Conservation (phyloP, 1,140 invertebrate genomes). For the Acromyrmex charruanus region DNA sequence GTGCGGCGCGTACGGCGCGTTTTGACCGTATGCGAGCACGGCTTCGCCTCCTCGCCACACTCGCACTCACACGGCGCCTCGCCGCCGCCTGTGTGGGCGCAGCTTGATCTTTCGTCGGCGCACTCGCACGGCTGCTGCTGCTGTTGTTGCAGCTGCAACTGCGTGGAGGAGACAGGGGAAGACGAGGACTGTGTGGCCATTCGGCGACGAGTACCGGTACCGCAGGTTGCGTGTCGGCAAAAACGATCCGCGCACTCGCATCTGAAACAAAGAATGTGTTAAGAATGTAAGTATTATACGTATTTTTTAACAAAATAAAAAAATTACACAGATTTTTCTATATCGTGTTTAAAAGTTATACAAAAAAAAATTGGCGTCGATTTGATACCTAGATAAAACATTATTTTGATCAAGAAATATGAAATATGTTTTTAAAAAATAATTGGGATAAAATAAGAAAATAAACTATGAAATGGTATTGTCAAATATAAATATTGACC, state of each 20-base stretch:
- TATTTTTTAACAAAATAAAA: too few relatives aligned
- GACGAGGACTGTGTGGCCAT: constrained; percentile 60
- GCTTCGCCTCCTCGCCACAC: constrained; percentile 78
- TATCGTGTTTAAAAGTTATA: too few relatives aligned
- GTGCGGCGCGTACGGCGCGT: constrained; percentile 76
- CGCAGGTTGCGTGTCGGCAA: constrained; percentile 75
- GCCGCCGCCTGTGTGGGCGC: constrained; percentile 72
- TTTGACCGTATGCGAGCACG: constrained; percentile 82
- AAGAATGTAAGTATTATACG: neutral
- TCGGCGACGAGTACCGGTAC: constrained; percentile 65
- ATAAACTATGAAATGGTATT: too few relatives aligned
- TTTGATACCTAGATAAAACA: too few relatives aligned
- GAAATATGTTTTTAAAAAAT: too few relatives aligned
- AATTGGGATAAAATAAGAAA: too few relatives aligned
- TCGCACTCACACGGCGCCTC: constrained; percentile 75
- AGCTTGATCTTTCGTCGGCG: constrained; percentile 72
- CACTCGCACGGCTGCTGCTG: constrained; percentile 74
- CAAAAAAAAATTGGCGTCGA: too few relatives aligned
- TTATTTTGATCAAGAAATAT: too few relatives aligned
- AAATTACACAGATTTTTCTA: too few relatives aligned
- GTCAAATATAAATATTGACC: too few relatives aligned
- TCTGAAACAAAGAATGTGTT: constrained; percentile 67
- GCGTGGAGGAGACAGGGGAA: constrained; percentile 58
- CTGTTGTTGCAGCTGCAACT: constrained; percentile 58
- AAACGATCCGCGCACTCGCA: constrained; percentile 82